Conservation (phyloP, 2,888 invertebrate species). For the Stegophylla sp. region DNA sequence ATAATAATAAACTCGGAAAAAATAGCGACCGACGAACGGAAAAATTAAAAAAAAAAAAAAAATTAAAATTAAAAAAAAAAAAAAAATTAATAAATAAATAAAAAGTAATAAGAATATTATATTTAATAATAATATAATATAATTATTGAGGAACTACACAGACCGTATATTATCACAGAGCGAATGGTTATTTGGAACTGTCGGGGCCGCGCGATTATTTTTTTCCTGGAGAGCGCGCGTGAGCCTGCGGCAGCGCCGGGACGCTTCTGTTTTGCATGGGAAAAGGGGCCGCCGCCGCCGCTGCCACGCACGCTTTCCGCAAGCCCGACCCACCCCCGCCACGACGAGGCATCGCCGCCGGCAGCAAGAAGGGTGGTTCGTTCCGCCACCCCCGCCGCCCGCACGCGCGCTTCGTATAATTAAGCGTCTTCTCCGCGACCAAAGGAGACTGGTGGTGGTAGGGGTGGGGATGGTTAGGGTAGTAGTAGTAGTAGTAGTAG, state of each 20-base stretch:
- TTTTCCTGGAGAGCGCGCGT: conserved; percentile 57
- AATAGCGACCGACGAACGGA: neutral
- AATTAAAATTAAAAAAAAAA: neutral
- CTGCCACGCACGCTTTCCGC: conserved; percentile 51
- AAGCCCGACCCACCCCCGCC: conserved; percentile 5
- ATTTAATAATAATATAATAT: neutral
- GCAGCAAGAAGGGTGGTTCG: conserved; percentile 28
- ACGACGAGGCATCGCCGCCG: neutral
- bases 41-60: conserved; percentile 14
- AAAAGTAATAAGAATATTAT: conserved; percentile 28
- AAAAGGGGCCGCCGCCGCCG: conserved; percentile 55
- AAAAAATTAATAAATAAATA: conserved; percentile 23
- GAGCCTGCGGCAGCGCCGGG: conserved; percentile 59
- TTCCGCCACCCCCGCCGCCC: conserved; percentile 11
- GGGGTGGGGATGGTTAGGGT: neutral
- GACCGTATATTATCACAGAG: conserved; percentile 59
- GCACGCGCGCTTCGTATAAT: conserved; percentile 57
- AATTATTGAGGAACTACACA: conserved; percentile 58
- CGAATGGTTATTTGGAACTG: conserved; percentile 59
- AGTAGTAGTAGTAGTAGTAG: neutral
- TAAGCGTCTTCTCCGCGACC: conserved; percentile 53
- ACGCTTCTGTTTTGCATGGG: conserved; percentile 59
- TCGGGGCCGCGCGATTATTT: conserved; percentile 55
- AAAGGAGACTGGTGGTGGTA: neutral
- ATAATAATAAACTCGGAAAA: conserved; percentile 7